phyloP scores from a whole-genome alignment of 1,140 invertebrate species.

The Papilio helenus region DNA sequence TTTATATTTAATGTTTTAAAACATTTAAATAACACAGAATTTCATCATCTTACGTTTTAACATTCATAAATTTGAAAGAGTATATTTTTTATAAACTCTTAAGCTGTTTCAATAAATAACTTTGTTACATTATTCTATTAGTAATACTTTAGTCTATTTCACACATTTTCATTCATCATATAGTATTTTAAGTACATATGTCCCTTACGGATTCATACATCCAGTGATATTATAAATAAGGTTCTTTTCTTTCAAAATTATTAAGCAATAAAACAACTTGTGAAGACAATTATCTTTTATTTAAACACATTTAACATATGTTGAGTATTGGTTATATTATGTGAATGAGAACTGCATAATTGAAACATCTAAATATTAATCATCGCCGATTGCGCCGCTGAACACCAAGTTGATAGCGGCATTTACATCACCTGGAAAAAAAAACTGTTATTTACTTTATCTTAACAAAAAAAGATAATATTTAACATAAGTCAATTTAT shows the following conservation, averaged over 20 bases:
- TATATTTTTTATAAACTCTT: not conserved
- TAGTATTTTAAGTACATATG: constrained; percentile 52
- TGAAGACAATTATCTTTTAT: constrained; percentile 48
- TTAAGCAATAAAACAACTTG: constrained; percentile 56
- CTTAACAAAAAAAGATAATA: too few species aligned
- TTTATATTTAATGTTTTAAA: not conserved
- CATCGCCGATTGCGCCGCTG: constrained; percentile 74
- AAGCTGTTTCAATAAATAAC: not conserved
- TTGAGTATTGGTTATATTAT: constrained; percentile 27
- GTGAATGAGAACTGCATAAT: constrained; percentile 4
- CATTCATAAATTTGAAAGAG: not conserved
- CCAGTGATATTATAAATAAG: constrained; percentile 66
- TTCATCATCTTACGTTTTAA: too few species aligned
- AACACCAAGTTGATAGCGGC: constrained; percentile 79
- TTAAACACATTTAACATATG: constrained; percentile 31
- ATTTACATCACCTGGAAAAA: constrained; percentile 76
- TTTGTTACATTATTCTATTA: not conserved
- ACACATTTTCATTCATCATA: constrained; percentile 10
- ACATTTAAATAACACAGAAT: not conserved
- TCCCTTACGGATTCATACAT: constrained; percentile 59
- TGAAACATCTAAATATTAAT: constrained; percentile 46
- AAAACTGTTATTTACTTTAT: not conserved
- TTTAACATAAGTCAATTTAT: too few species aligned
- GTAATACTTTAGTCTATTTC: not conserved
- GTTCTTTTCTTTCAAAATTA: constrained; percentile 57